phyloP scores from a whole-genome alignment of 2,797 vertebrate species.

The Acestrorhynchus altus region DNA sequence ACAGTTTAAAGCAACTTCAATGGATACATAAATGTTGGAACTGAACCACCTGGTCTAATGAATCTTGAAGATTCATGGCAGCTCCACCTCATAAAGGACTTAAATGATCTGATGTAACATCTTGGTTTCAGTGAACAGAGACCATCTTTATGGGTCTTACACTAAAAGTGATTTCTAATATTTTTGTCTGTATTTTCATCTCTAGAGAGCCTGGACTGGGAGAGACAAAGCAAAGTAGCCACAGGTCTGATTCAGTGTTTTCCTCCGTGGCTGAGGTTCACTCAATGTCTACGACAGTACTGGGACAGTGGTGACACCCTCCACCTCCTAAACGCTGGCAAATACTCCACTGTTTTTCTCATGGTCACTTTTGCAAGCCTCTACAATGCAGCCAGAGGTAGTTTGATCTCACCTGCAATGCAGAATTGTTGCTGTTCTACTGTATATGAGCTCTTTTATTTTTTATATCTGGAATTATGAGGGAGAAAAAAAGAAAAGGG shows the following conservation, averaged over 20 bases:
- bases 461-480: too few species aligned
- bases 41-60: too few species aligned
- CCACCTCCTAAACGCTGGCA: conserved; percentile 87
- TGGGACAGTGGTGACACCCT: conserved; percentile 83
- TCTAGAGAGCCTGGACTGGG: conserved; percentile 44
- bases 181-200: conserved; percentile 41
- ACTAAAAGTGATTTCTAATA: conserved; percentile 14
- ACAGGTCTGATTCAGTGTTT: conserved; percentile 87
- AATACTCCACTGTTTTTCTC: conserved; percentile 89
- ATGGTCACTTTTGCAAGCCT: conserved; percentile 87
- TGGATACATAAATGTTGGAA: background rate
- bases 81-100: too few species aligned
- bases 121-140: too few species aligned
- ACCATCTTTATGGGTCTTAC: too few species aligned
- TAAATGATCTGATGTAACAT: too few species aligned
- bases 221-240: conserved; percentile 76
- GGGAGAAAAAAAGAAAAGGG: too few species aligned
- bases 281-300: conserved; percentile 88
- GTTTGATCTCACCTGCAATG: conserved; percentile 38
- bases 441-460: conserved; percentile 65
- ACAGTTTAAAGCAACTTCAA: too few species aligned
- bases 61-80: too few species aligned
- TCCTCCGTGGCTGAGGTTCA: conserved; percentile 87
- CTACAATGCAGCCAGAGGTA: conserved; percentile 85
- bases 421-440: conserved; percentile 49